Evolutionary conservation across 2,113 vertebrate species (phyloP), one percentile per base, ranked within the genome.

Genomic region (Nanorana parkeri): DNA sequence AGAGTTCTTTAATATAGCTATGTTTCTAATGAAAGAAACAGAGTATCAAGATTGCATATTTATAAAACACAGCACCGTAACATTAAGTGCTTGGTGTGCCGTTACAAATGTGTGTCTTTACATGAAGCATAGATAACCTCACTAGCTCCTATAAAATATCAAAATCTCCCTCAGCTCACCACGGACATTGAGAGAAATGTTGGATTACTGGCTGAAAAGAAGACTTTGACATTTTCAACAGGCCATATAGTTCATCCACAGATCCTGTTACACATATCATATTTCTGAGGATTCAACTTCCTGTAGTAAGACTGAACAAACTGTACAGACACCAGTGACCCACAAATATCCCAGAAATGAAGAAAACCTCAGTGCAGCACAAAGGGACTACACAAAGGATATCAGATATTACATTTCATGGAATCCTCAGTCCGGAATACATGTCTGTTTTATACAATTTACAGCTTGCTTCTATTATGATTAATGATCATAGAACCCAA

Each of bases 381-480:
- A 74, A 61, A 60, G 55, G 72, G n/a, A 21, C 72, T 74, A 56
- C 29, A 74, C 55, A 61, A 75, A 61, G 72, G 55, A 75, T 75
- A 75, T 75, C 72, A 75, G 28, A 75, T 75, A 75, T 75, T 75
- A 41, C 41, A 75, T 75, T 58, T 75, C 55, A 41, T n/a, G 58
- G 72, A 75, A 75, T 75, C 72, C 56, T 32, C 13, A 41, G 52
- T n/a, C 56, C 72, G 61, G 28, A 61, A 61, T 61, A 60, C 8
- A 75, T 61, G 72, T 61, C 28, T 60, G 13, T 61, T 60, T 75
- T 41, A 75, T 61, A 61, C 72, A 75, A 75, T 75, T 75, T 75
- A 75, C 72, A 61, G 72, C 72, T 75, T 61, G 55, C 55, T 75
- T n/a, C 52, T 17, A 58, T 41, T 60, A 52, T 77, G 58, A 77